A percentile compares a stretch with the other conserved stretches of the same genome.
These are phyloP conservation scores for Hydrophis major DNA, from an alignment of 2,797 vertebrate genomes.

Conservation along the genomic window DNA sequence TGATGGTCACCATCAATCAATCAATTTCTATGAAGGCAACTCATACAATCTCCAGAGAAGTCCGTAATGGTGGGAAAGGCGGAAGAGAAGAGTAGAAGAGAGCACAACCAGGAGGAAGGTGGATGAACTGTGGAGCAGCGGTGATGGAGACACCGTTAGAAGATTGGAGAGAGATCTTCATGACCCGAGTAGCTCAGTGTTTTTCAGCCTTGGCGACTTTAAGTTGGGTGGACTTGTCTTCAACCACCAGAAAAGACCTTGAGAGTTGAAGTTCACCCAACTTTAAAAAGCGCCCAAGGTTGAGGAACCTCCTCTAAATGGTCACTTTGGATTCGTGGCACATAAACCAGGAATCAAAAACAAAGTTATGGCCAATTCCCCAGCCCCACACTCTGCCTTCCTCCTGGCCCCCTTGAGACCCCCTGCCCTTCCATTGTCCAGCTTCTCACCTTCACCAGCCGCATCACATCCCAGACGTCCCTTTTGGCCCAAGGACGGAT, in stretches of 20 bases:
- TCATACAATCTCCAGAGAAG: not conserved
- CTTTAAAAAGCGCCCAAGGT: not conserved
- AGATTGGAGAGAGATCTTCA: not conserved
- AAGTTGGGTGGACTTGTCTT: not conserved
- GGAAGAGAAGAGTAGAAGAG: not conserved
- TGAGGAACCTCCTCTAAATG: not conserved
- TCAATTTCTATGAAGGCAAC: not conserved
- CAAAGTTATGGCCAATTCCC: not conserved
- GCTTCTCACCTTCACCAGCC: not conserved
- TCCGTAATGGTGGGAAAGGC: not conserved
- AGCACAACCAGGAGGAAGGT: not conserved
- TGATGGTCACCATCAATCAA: not conserved
- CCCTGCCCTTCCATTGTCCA: not conserved
- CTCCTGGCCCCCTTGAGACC: not conserved
- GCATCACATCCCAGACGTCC: not conserved
- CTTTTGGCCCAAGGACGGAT: not conserved
- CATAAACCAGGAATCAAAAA: not conserved
- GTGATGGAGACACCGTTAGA: not conserved
- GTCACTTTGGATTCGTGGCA: not conserved
- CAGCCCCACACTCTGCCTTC: not conserved
- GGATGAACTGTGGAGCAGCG: not conserved
- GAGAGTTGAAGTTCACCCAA: not conserved
- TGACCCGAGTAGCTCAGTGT: not conserved
- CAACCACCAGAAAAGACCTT: not conserved
- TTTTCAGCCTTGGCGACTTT: not conserved